Evolutionary conservation across 2,888 invertebrate genomes (phyloP).

Genomic region (Troides helena): DNA sequence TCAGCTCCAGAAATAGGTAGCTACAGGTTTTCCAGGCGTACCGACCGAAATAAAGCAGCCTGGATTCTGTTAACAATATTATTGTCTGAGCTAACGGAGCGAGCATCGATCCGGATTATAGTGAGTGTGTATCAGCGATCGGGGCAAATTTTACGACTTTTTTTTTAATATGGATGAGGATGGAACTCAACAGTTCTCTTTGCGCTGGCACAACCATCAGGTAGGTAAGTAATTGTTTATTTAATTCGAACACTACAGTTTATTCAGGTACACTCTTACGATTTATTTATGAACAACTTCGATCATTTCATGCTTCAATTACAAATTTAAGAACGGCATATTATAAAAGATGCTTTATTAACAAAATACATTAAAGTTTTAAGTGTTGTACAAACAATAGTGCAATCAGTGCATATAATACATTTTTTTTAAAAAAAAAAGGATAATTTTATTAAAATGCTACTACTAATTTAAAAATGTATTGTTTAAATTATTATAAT

Average conservation of each 20-base stretch:
- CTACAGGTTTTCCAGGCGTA: conserved; percentile 81
- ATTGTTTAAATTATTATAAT: too few relatives aligned
- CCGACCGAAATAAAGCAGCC: conserved; percentile 80
- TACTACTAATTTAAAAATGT: too few relatives aligned
- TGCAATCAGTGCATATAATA: not conserved
- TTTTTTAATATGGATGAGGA: conserved; percentile 78
- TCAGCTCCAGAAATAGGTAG: conserved; percentile 82
- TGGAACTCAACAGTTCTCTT: conserved; percentile 88
- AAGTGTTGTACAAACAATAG: not conserved
- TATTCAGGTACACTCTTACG: conserved; percentile 47
- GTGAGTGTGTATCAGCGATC: conserved; percentile 47
- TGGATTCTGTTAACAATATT: conserved; percentile 80
- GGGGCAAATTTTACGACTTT: conserved; percentile 38
- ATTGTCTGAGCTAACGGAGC: conserved; percentile 65
- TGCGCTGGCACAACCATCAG: conserved; percentile 92
- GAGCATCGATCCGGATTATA: conserved; percentile 50
- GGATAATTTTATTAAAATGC: not conserved
- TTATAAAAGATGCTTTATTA: conserved; percentile 3
- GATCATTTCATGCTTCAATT: conserved; percentile 21
- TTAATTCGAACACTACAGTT: conserved; percentile 55
- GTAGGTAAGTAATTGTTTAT: conserved; percentile 78
- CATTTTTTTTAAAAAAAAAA: not conserved
- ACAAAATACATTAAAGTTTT: not conserved
- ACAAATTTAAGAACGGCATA: not conserved
- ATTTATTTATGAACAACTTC: conserved; percentile 32